Percentiles rank a stretch among this genome's conserved stretches.
phyloP scores from a whole-genome alignment of 2,113 vertebrate genomes.

The Nannospalax galili region DNA sequence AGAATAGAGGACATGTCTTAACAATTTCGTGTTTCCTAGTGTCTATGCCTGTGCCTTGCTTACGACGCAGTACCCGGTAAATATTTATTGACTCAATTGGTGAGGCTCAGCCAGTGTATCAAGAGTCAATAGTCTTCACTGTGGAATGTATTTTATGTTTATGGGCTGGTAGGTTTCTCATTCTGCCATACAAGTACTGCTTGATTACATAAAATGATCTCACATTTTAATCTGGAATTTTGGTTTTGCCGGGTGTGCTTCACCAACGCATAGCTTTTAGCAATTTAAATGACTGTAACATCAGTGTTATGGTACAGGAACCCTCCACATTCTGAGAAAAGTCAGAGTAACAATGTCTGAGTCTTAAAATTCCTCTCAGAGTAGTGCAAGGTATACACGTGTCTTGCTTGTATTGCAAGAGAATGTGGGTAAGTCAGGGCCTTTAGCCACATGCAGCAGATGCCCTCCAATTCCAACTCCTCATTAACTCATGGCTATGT shows the following conservation, averaged over 20 bases:
- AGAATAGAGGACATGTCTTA: background rate
- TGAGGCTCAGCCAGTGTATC: background rate
- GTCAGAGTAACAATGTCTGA: background rate
- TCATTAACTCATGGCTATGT: background rate
- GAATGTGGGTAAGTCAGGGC: background rate
- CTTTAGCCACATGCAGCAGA: background rate
- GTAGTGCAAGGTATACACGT: background rate
- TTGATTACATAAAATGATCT: constrained; percentile 42
- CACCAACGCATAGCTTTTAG: background rate
- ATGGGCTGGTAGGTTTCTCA: background rate
- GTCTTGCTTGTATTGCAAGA: background rate
- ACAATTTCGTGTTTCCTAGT: background rate
- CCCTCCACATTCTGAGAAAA: background rate
- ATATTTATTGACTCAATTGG: background rate
- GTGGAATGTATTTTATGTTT: background rate
- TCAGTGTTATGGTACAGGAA: background rate
- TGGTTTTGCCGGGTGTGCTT: constrained; percentile 28
- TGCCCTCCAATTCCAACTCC: background rate
- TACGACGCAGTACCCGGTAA: background rate
- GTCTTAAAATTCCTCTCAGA: constrained; percentile 17
- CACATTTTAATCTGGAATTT: constrained; percentile 53
- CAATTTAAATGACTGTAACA: constrained; percentile 9
- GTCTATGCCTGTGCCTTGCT: background rate
- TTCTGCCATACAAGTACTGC: background rate
- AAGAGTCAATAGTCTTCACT: background rate